Evolutionary conservation across 2,797 vertebrate species (phyloP).

Genomic region (Rhodeus uyekii): DNA sequence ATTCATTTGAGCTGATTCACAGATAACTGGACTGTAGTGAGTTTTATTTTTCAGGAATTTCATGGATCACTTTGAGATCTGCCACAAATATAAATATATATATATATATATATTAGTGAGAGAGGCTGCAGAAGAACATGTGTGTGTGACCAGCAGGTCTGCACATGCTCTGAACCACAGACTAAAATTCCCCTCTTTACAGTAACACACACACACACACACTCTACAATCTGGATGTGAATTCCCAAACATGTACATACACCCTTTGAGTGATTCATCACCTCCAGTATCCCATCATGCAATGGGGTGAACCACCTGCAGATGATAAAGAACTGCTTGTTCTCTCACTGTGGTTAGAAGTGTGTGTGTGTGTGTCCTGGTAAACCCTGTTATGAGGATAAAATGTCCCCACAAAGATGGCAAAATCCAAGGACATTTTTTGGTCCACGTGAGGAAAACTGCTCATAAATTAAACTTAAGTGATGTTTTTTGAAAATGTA

Average conservation of each 20-base stretch:
- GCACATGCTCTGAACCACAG: slow-evolving; percentile 53
- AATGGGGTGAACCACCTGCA: slow-evolving; percentile 49
- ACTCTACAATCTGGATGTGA: slow-evolving; percentile 20
- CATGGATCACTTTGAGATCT: neutral
- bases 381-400: no score
- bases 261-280: slow-evolving; percentile 56
- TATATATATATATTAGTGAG: neutral
- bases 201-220: slow-evolving; percentile 20
- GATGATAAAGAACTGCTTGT: slow-evolving; percentile 63
- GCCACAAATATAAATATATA: no score
- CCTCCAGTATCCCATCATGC: slow-evolving; percentile 56
- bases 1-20: neutral
- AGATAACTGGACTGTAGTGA: neutral
- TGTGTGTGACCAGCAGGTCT: slow-evolving; percentile 53
- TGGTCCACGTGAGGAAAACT: no score
- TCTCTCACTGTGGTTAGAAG: slow-evolving; percentile 41
- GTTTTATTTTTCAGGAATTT: neutral
- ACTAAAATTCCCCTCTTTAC: slow-evolving; percentile 53
- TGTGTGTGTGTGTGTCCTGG: neutral
- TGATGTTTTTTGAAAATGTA: no score
- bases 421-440: no score
- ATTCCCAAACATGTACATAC: slow-evolving; percentile 42
- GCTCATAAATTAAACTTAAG: no score
- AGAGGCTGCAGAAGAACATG: neutral
- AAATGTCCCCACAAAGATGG: no score